Evolutionary conservation across 2,888 invertebrate species (phyloP), one percentile per base, ranked within the genome.

Genomic region (Patella pellucida): DNA sequence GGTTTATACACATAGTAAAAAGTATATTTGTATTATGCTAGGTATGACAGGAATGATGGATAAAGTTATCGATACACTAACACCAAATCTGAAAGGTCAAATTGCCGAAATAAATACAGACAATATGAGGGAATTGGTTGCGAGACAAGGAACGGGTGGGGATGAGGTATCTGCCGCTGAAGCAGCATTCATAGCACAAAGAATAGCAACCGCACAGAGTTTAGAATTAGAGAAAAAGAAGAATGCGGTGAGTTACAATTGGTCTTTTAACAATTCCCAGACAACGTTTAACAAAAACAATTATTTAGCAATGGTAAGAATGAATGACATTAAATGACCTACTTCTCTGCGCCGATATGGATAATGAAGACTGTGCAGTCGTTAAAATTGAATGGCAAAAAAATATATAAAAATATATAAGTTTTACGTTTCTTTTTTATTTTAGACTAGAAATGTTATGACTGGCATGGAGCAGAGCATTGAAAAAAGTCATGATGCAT

Each of bases 361-460:
- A 15, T 15, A 68, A 27, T 31, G 19, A 19, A 14, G 27, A 19
- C 31, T 23, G 68, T 14, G 7, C 19, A 12, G 5, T 68, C 68
- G 27, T 31, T 7, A 68, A 12, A 31, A 19, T 68, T 23, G 23
- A 7, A 41, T 41, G 41, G 1, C 41, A 7, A 41, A 7, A n/a
- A 41, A 41, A 41, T 41, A 41, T 41, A 41, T 41, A 41, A 41
- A 5, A 41, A 9, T 41, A 41, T 41, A 41, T 41, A 41, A 7
- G 41, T 41, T 7, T 9, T 9, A 7, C 41, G 41, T 41, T 41
- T 41, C 0, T 9, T 9, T 5, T n/a, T 9, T 19, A 12, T 50
- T 23, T 19, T 54, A 75, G 75, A 75, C 67, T 15, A 54, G 54
- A 7, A 14, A 19, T 15, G 51, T 68, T 23, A 16, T 72, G 54